These are phyloP conservation scores for Scaptomyza caliginosa DNA, from an alignment of 2,888 invertebrate genomes.

Conservation along the genomic window DNA sequence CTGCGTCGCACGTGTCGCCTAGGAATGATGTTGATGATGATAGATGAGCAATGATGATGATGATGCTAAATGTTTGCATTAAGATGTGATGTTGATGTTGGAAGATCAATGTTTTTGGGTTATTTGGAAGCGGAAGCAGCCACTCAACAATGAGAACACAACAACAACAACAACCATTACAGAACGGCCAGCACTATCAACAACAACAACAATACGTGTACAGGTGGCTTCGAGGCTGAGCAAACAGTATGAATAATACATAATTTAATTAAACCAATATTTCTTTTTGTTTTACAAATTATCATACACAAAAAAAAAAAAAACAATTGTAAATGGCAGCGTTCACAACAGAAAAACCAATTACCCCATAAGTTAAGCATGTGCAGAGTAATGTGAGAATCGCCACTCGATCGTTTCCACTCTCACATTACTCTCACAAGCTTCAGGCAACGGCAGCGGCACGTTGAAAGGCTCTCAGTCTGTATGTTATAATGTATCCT, in stretches of 20 bases:
- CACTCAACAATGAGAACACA: slow-evolving; percentile 33
- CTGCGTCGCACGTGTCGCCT: slow-evolving; percentile 58
- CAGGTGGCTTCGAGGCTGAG: slow-evolving; percentile 74
- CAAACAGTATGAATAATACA: slow-evolving; percentile 83
- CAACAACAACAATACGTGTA: slow-evolving; percentile 49
- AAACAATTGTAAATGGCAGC: slow-evolving; percentile 54
- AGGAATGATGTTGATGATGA: slow-evolving; percentile 61
- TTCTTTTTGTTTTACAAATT: slow-evolving; percentile 61
- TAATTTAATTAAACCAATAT: slow-evolving; percentile 78
- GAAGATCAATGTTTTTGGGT: slow-evolving; percentile 38
- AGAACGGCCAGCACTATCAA: slow-evolving; percentile 34
- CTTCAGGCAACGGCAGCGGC: slow-evolving; percentile 41
- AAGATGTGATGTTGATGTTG: slow-evolving; percentile 49
- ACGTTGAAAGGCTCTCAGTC: slow-evolving; percentile 42
- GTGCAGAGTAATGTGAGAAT: slow-evolving; percentile 41
- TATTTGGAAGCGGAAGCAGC: slow-evolving; percentile 36
- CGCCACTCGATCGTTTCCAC: background rate
- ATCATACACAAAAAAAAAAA: slow-evolving; percentile 25
- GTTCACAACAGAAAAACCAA: slow-evolving; percentile 30
- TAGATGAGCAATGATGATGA: slow-evolving; percentile 43
- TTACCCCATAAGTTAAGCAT: slow-evolving; percentile 20
- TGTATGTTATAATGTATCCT: slow-evolving; percentile 28
- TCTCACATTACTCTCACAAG: slow-evolving; percentile 42
- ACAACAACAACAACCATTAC: slow-evolving; percentile 21
- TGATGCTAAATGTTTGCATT: slow-evolving; percentile 47